phyloP scores from a whole-genome alignment of 2,797 vertebrate genomes.

The Malacoctenus gilli region DNA sequence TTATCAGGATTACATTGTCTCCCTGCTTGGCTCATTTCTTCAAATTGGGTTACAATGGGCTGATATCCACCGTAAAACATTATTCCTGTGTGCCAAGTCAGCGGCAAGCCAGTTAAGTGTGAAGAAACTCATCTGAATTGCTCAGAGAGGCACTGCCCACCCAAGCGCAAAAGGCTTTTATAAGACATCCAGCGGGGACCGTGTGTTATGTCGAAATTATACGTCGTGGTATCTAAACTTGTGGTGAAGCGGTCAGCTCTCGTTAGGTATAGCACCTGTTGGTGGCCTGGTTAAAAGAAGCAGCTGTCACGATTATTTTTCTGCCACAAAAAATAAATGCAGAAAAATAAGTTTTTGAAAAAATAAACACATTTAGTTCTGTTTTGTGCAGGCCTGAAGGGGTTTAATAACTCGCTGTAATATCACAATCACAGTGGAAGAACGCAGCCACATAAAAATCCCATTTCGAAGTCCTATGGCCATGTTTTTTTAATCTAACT shows the following conservation, averaged over 20 bases:
- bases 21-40: constrained; percentile 46
- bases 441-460: background rate
- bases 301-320: background rate
- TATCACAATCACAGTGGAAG: background rate
- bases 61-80: constrained; percentile 50
- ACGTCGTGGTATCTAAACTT: constrained; percentile 32
- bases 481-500: constrained; percentile 6
- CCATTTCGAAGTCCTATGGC: background rate
- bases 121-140: constrained; percentile 59
- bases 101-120: constrained; percentile 56
- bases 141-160: constrained; percentile 25
- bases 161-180: constrained; percentile 21
- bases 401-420: constrained; percentile 9
- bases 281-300: background rate
- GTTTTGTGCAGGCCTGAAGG: background rate
- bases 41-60: constrained; percentile 39
- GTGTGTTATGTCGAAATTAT: constrained; percentile 23
- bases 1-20: constrained; percentile 52
- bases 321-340: background rate
- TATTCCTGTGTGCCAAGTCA: constrained; percentile 49
- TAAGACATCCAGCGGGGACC: constrained; percentile 43
- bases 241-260: constrained; percentile 11
- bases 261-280: background rate
- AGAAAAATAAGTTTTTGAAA: constrained; percentile 1
- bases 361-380: background rate